Evolutionary conservation across 2,113 vertebrate species (phyloP).

Genomic region (Lagopus leucura): DNA sequence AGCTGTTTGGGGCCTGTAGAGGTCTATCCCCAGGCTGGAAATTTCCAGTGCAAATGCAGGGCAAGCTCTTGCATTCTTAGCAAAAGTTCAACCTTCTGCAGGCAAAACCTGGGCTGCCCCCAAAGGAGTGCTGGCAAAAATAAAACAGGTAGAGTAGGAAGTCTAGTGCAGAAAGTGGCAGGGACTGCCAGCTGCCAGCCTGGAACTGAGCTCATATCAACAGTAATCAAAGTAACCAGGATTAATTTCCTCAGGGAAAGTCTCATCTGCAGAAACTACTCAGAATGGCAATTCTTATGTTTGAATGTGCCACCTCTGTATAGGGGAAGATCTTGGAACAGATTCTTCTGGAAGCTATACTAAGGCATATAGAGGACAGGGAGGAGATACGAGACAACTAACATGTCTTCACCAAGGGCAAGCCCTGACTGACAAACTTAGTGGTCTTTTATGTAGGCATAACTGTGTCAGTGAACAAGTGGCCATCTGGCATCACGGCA

Average conservation of each 20-base stretch:
- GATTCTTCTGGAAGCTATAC: no score
- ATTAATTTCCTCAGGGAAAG: neutral
- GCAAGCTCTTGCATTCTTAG: neutral
- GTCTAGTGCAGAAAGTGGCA: neutral
- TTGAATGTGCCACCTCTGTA: neutral
- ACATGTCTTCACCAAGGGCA: no score
- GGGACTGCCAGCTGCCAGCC: neutral
- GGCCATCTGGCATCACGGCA: no score
- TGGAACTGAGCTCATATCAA: neutral
- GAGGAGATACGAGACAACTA: no score
- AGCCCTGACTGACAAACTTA: no score
- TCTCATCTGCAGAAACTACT: neutral
- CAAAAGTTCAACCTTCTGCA: neutral
- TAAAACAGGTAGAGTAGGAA: neutral
- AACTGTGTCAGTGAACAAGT: no score
- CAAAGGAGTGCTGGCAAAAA: neutral
- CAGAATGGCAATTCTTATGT: neutral
- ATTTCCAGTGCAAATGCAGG: constrained; percentile 12
- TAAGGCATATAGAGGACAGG: no score
- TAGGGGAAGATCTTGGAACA: no score
- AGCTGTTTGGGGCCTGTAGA: constrained; percentile 29
- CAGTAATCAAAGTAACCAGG: neutral
- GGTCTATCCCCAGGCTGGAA: constrained; percentile 26
- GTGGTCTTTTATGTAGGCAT: no score
- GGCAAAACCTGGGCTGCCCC: neutral